Base-by-base conservation (phyloP, 2,113 vertebrate species). In the Otocyon megalotis region DNA sequence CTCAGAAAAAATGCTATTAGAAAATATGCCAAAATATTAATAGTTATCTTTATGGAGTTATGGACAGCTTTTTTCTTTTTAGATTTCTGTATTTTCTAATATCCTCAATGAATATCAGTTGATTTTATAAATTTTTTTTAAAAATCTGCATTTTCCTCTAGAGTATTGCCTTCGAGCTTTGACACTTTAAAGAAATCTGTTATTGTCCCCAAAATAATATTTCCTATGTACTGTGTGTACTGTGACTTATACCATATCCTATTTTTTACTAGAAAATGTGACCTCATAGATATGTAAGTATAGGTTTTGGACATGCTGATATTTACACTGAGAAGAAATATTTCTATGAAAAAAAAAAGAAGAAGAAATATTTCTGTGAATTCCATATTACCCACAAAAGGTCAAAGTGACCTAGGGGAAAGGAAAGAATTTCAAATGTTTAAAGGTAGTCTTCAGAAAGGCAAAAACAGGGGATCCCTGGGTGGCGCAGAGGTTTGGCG, bases 241-340 rank as follows among this genome's bases (percentile, higher is more conserved):
- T 72, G 14, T 89, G 32, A 67, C 63, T 93, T 93, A 76, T n/a
- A 58, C n/a, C 28, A 86, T 53, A 89, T 32, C n/a, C 63, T 83
- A 72, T 72, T 79, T 93, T 74, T 87, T 3, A 96, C 72, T 53
- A 32, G 67, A 88, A 88, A 96, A 91, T 32, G 77, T 92, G 77
- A 81, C 32, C 65, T 93, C 32, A 88, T 0, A 83, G 35, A 95
- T 71, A 10, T 58, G 32, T 88, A 95, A 96, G 96, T 24, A 54
- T 0, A 90, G 62, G 50, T 79, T 90, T 79, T 24, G 87, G 62
- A 43, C 20, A 95, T 48, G 71, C 77, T 85, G 72, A 93, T 86
- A 77, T 54, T 65, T 76, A 69, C 58, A 84, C 5, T 86, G 79
- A 53, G 43, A 62, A 88, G 37, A 89, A 94, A 20, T 32, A 63